A percentile compares a stretch with the other conserved stretches of the same genome.
Evolutionary conservation across 1,140 invertebrate genomes (phyloP).

Genomic region (Penaeus vannamei): DNA sequence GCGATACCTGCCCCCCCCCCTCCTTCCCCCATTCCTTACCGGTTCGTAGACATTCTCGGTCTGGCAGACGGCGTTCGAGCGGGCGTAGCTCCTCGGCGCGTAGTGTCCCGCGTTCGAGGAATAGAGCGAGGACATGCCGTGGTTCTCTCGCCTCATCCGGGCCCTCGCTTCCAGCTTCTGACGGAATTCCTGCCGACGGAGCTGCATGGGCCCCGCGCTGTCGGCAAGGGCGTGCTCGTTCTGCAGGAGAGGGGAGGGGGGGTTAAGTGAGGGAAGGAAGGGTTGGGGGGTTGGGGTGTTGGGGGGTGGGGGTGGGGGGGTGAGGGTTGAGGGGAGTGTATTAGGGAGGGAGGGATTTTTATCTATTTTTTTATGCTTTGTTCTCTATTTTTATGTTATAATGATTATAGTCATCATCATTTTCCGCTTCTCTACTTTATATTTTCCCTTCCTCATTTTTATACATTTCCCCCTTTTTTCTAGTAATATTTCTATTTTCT

Average conservation of each 20-base stretch:
- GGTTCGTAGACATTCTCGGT: conserved; percentile 58
- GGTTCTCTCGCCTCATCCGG: conserved; percentile 51
- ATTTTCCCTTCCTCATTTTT: too few species aligned
- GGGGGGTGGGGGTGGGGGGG: background rate
- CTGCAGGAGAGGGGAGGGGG: background rate
- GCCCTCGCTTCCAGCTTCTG: conserved; percentile 64
- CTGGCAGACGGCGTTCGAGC: conserved; percentile 23
- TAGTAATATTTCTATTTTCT: too few species aligned
- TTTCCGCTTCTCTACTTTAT: too few species aligned
- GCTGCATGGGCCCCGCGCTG: background rate
- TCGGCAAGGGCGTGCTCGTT: background rate
- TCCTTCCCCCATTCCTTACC: conserved; percentile 12
- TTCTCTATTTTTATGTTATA: too few species aligned
- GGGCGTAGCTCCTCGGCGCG: background rate
- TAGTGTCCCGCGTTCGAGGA: conserved; percentile 31
- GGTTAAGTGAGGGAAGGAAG: background rate
- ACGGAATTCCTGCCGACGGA: conserved; percentile 60
- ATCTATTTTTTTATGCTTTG: too few species aligned
- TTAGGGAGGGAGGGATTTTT: too few species aligned
- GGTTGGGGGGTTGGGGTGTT: background rate
- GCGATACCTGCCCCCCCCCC: too few species aligned
- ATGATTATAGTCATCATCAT: too few species aligned
- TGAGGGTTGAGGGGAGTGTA: background rate
- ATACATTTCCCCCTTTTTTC: too few species aligned
- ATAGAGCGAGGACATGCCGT: conserved; percentile 62